Evolutionary conservation across 1,140 invertebrate species (phyloP).

Genomic region (Drosophila tsacasi): DNA sequence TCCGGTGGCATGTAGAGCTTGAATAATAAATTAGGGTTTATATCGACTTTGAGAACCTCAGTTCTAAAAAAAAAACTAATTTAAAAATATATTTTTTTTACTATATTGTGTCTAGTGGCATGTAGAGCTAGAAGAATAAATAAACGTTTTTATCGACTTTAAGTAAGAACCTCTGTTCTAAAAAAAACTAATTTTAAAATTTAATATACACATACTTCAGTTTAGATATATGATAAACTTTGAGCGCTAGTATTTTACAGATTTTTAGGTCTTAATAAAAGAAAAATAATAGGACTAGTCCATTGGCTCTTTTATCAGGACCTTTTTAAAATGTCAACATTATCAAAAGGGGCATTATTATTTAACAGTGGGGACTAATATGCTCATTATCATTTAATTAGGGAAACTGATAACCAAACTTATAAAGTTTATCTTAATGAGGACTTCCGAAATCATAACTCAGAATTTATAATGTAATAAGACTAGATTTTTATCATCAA

Average conservation of each 20-base stretch:
- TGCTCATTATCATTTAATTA: background rate
- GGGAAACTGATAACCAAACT: background rate
- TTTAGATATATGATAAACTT: background rate
- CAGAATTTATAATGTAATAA: background rate
- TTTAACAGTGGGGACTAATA: background rate
- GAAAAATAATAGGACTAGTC: background rate
- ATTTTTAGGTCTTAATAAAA: background rate
- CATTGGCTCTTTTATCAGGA: background rate
- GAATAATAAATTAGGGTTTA: background rate
- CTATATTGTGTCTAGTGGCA: background rate
- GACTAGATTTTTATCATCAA: background rate
- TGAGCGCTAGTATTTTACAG: background rate
- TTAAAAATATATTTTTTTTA: no score
- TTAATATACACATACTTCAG: background rate
- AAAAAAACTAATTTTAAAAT: background rate
- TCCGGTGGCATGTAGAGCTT: background rate
- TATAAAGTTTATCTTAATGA: background rate
- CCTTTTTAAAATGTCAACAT: background rate
- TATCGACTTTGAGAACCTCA: background rate
- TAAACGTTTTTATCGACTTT: background rate
- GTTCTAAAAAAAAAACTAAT: background rate
- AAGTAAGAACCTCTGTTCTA: no score
- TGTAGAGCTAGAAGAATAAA: background rate
- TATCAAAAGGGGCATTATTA: background rate
- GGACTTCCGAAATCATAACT: background rate